These are phyloP conservation scores for Paelopatides confundens DNA, from an alignment of 53 echinoderm and acorn worm genomes.

Conservation along the genomic window DNA sequence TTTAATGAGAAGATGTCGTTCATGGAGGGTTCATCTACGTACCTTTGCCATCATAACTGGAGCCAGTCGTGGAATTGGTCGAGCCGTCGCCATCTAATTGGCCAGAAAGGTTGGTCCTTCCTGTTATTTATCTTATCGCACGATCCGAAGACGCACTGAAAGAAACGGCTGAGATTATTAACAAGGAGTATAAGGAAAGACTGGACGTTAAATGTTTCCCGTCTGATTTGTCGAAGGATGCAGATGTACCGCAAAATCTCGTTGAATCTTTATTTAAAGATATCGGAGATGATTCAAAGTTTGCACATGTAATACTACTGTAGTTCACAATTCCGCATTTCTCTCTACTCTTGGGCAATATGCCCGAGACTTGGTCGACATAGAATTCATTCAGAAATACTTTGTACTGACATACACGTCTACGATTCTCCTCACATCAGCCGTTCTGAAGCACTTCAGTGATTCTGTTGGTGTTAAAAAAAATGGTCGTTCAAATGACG, in stretches of 20 bases:
- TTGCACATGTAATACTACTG: constrained; percentile 57
- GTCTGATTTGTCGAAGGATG: constrained; percentile 60
- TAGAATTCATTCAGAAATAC: constrained; percentile 35
- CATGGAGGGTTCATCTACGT: no score
- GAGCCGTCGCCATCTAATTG: constrained; percentile 66
- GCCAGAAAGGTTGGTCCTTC: constrained; percentile 56
- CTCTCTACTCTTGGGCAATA: constrained; percentile 48
- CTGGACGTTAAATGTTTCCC: constrained; percentile 39
- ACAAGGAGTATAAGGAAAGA: no score
- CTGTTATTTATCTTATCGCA: constrained; percentile 57
- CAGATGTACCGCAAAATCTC: not conserved
- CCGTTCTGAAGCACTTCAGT: constrained; percentile 58
- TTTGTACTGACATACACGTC: constrained; percentile 46
- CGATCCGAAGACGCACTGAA: constrained; percentile 47
- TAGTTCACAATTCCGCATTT: constrained; percentile 71
- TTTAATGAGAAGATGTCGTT: no score
- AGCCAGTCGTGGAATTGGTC: constrained; percentile 79
- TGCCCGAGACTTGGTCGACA: constrained; percentile 22
- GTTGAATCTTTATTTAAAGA: constrained; percentile 31
- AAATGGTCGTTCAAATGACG: constrained; percentile 59
- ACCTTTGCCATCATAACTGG: constrained; percentile 82
- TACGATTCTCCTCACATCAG: constrained; percentile 48
- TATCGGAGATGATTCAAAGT: constrained; percentile 16
- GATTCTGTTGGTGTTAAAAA: constrained; percentile 47
- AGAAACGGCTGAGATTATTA: constrained; percentile 64